Conservation (phyloP, 2,888 invertebrate genomes). For the Amphipoea oculea region DNA sequence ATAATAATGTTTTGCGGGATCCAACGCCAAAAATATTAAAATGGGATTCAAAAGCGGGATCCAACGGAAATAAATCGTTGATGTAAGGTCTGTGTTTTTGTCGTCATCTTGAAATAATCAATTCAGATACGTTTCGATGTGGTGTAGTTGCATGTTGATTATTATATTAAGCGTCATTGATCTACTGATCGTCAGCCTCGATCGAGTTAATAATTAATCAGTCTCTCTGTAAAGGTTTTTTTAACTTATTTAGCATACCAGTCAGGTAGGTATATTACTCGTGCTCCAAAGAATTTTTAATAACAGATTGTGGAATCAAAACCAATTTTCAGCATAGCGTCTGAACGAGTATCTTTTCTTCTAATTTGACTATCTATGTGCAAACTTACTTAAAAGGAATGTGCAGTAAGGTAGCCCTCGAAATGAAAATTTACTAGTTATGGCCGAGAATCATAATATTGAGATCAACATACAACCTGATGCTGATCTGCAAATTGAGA, state of each 20-base stretch:
- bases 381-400: not conserved
- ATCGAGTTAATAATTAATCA: not conserved
- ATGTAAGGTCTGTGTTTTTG: conserved; percentile 1
- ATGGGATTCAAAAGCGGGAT: too few species aligned
- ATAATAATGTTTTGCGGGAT: too few species aligned
- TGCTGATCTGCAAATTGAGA: not conserved
- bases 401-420: not conserved
- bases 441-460: not conserved
- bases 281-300: too few species aligned
- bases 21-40: too few species aligned
- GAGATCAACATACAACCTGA: not conserved
- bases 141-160: not conserved
- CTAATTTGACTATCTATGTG: not conserved
- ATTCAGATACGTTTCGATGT: not conserved
- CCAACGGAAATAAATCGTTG: too few species aligned
- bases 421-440: not conserved
- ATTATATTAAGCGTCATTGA: not conserved
- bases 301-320: not conserved
- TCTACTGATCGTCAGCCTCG: not conserved
- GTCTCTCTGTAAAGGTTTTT: not conserved
- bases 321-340: not conserved
- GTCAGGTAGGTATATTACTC: not conserved
- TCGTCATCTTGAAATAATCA: not conserved
- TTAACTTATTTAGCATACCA: not conserved
- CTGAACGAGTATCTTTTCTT: not conserved